Evolutionary conservation across 1,140 invertebrate genomes (phyloP), one percentile per base, ranked within the genome.

Genomic region (Chymomyza costata): DNA sequence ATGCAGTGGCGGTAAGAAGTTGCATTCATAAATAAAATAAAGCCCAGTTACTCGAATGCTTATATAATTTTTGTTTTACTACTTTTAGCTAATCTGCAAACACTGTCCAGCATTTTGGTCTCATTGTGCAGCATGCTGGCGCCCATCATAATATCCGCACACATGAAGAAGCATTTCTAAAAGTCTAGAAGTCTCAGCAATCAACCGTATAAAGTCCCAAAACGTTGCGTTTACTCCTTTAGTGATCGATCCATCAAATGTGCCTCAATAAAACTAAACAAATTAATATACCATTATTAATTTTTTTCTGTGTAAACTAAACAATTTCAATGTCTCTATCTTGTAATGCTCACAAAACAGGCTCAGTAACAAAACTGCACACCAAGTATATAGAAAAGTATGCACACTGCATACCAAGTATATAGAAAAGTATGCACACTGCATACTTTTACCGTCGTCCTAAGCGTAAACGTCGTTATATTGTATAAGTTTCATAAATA

Each of bases 1-100:
- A 45, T 89, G 88, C 80, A 89, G 83, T 55, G 88, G 81, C 39
- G 88, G 88, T 89, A 40, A 65, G 49, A 43, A 16, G 1, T 6
- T 37, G 1, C 2, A 39, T 43, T 16, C 7, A 30, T 1, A 14
- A 2, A 41, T 10, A 2, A 19, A 40, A 16, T 40, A 15, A 17
- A 16, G 6, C 21, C 2, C 41, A 16, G 10, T 6, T 8, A 34
- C 6, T n/a, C 7, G 37, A 14, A n/a, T 13, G n/a, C 1, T 18
- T 14, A n/a, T 2, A 13, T 34, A 6, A 31, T 16, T 13, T 6
- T 17, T 10, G 31, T 37, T 10, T 28, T 11, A 46, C 30, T 28
- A 34, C 17, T 39, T 38, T 13, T 35, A 74, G 73, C 67, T 19
- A 80, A 73, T 55, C 48, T 54, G 6, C 53, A 61, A 31, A 50